phyloP scores from a whole-genome alignment of 2,888 invertebrate species.

The Polydrusus pterygomalis region DNA sequence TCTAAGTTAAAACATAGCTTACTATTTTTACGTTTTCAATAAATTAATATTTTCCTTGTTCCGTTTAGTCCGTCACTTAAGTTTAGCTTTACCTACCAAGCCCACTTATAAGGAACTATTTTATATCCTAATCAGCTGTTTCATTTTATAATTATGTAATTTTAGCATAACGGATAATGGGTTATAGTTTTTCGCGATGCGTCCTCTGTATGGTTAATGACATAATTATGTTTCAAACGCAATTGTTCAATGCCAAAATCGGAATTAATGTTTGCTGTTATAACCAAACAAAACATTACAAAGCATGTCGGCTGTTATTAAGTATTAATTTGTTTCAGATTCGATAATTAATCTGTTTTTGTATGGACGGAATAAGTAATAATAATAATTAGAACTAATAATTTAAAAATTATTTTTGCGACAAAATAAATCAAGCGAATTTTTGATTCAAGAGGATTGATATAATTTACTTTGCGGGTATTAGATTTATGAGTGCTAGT shows the following conservation, averaged over 20 bases:
- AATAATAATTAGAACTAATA: not conserved
- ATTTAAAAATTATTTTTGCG: too few species aligned
- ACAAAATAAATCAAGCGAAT: too few species aligned
- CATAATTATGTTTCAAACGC: slow-evolving; percentile 7
- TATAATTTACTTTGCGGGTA: too few species aligned
- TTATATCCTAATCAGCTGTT: not conserved
- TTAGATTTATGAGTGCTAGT: too few species aligned
- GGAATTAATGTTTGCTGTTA: not conserved
- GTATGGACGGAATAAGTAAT: not conserved
- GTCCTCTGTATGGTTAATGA: slow-evolving; percentile 4
- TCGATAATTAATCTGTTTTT: not conserved
- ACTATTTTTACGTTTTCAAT: too few species aligned
- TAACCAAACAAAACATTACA: slow-evolving; percentile 6
- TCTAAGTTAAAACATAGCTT: too few species aligned
- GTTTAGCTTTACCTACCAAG: too few species aligned
- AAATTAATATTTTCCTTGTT: too few species aligned
- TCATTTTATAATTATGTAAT: not conserved
- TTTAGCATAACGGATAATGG: not conserved
- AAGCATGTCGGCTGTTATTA: slow-evolving; percentile 1
- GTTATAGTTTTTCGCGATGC: not conserved
- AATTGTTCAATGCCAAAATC: slow-evolving; percentile 16
- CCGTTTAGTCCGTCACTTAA: too few species aligned
- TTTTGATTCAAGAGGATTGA: too few species aligned
- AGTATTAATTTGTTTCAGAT: not conserved
- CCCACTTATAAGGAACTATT: too few species aligned